Percentiles rank a stretch among this genome's conserved stretches.
Conservation (phyloP, 2,797 vertebrate species). For the Melanotaenia pygmaea region DNA sequence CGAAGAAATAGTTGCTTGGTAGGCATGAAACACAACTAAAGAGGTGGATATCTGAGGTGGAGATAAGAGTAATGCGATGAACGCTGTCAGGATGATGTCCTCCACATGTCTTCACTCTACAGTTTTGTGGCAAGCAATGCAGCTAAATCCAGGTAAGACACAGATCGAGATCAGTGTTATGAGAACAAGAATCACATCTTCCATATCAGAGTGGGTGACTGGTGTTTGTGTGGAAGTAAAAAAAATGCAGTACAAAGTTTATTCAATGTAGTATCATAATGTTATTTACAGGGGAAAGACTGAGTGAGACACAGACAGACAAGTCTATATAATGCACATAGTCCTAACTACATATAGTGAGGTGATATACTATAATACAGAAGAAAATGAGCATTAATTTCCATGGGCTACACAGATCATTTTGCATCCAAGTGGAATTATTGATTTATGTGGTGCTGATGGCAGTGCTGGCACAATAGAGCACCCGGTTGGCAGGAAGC, state of each 20-base stretch:
- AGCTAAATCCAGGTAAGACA: background rate
- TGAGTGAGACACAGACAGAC: slow-evolving; percentile 17
- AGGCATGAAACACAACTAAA: background rate
- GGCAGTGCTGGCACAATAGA: slow-evolving; percentile 30
- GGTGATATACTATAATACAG: slow-evolving; percentile 15
- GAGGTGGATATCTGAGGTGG: background rate
- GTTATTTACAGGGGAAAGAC: slow-evolving; percentile 17
- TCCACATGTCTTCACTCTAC: slow-evolving; percentile 15
- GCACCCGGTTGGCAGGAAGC: slow-evolving; percentile 41
- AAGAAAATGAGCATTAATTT: slow-evolving; percentile 34
- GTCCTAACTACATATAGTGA: slow-evolving; percentile 32
- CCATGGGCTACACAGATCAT: slow-evolving; percentile 23
- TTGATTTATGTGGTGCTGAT: slow-evolving; percentile 55
- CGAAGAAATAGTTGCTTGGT: background rate
- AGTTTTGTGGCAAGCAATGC: background rate
- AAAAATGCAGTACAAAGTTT: slow-evolving; percentile 22
- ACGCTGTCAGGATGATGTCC: slow-evolving; percentile 3
- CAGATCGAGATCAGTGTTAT: slow-evolving; percentile 17
- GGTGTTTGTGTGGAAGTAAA: slow-evolving; percentile 35
- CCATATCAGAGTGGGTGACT: slow-evolving; percentile 20
- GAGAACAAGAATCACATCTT: slow-evolving; percentile 3
- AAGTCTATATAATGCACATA: slow-evolving; percentile 4
- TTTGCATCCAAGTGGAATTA: slow-evolving; percentile 41
- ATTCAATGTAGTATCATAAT: slow-evolving; percentile 27
- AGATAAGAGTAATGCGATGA: background rate